Evolutionary conservation across 2,888 invertebrate species (phyloP), one percentile per base, ranked within the genome.

Genomic region (Dynastes maya): DNA sequence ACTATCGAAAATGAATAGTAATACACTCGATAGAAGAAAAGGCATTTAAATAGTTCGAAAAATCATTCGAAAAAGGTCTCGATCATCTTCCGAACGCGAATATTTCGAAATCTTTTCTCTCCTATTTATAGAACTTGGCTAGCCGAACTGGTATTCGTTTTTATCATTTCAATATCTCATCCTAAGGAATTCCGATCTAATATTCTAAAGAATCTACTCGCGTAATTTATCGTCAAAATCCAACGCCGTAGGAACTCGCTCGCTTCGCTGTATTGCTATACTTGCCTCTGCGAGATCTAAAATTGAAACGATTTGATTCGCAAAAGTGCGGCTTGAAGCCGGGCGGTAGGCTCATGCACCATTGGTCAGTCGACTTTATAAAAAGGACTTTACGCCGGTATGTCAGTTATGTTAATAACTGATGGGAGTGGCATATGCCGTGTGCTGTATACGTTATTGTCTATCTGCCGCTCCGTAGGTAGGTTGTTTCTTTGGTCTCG

Each of bases 361-460:
- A 68, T 68, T 68, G 68, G 68, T 68, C 68, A 68, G 29, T 27
- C 68, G 68, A 45, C 22, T 68, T 32, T 51, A 37, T 22, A 13
- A 29, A 29, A 67, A 67, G 45, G 51, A 53, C 68, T 68, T 68
- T 13, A 53, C 68, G 13, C 67, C 45, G 51, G 29, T 11, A 53
- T 49, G 68, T 53, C 68, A 68, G 68, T 68, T 68, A 68, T 68
- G 68, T 51, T 68, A 68, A 68, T 68, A 49, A 53, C 68, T 29
- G 68, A 68, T 68, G 68, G 68, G 68, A 68, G 68, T 68, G 68
- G 68, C 68, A 32, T 63, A 63, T 45, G 45, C 45, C 45, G 45
- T 45, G 45, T 16, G 53, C 13, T 16, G 53, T 55, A 16, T 55
- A 55, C 55, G 55, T 55, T 55, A 55, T 55, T 55, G 55, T 55